Conservation (phyloP, 2,888 invertebrate species). For the Amiota communis region DNA sequence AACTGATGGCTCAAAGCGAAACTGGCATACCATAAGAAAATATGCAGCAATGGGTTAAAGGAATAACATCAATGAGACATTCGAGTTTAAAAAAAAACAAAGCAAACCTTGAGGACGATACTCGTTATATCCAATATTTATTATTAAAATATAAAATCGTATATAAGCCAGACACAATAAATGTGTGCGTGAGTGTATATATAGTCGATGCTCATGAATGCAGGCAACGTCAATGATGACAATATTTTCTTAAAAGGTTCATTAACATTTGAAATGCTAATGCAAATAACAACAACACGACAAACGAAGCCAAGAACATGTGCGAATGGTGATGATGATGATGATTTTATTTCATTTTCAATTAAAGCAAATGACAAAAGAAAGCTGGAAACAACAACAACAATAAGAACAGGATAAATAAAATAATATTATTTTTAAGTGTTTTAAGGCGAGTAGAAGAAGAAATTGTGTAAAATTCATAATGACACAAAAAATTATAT, state of each 20-base stretch:
- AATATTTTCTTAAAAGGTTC: slow-evolving; percentile 45
- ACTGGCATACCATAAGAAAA: too few species aligned
- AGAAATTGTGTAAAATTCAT: not conserved
- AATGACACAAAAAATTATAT: not conserved
- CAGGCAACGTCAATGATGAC: slow-evolving; percentile 33
- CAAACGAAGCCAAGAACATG: slow-evolving; percentile 28
- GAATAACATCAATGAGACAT: not conserved
- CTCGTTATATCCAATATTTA: not conserved
- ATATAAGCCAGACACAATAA: not conserved
- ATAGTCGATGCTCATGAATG: slow-evolving; percentile 34
- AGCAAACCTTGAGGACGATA: not conserved
- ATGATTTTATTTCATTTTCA: slow-evolving; percentile 1
- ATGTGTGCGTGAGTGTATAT: slow-evolving; percentile 30
- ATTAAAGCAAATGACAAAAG: slow-evolving; percentile 4
- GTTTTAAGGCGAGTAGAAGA: too few species aligned
- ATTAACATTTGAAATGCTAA: slow-evolving; percentile 51
- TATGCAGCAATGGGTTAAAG: too few species aligned
- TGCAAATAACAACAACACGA: not conserved
- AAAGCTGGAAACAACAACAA: slow-evolving; percentile 27
- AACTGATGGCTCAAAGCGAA: too few species aligned
- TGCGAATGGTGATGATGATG: not conserved
- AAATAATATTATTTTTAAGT: too few species aligned
- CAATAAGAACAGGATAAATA: not conserved
- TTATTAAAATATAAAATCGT: slow-evolving; percentile 7
- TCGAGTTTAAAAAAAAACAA: slow-evolving; percentile 12